phyloP scores from a whole-genome alignment of 2,797 vertebrate genomes.

The Phoebastria nigripes region DNA sequence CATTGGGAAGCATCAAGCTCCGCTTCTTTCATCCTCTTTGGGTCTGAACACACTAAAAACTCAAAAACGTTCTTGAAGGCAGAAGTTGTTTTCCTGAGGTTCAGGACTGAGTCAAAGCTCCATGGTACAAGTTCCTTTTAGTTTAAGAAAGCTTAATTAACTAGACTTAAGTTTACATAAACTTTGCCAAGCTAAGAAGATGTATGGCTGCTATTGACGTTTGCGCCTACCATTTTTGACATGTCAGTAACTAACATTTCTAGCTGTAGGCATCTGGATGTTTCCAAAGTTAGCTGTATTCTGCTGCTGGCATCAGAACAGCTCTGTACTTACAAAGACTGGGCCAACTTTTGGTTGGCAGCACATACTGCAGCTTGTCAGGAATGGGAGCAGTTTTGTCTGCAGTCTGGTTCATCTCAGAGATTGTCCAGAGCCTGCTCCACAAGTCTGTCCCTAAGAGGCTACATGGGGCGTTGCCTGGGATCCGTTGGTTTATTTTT shows the following conservation, averaged over 20 bases:
- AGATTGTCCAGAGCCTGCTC: conserved; percentile 3
- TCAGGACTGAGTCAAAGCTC: background rate
- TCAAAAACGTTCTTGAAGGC: background rate
- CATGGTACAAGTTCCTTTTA: background rate
- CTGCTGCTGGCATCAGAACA: conserved; percentile 29
- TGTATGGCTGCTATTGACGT: conserved; percentile 4
- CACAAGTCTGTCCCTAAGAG: background rate
- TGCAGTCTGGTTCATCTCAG: background rate
- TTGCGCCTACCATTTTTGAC: background rate
- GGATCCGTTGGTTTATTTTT: background rate
- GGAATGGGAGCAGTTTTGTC: background rate
- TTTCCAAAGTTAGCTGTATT: background rate
- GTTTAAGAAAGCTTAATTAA: conserved; percentile 22
- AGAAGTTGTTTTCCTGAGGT: background rate
- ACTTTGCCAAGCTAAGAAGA: background rate
- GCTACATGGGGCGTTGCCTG: background rate
- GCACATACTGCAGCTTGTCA: background rate
- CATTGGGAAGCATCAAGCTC: background rate
- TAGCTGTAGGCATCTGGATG: conserved; percentile 18
- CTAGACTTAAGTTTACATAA: background rate
- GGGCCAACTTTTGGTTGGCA: conserved; percentile 25
- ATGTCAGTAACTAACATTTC: background rate
- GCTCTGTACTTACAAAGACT: background rate
- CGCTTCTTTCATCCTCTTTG: background rate
- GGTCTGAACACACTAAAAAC: background rate